phyloP scores from a whole-genome alignment of 2,888 invertebrate species.

The Scelioninae gen. 1 region DNA sequence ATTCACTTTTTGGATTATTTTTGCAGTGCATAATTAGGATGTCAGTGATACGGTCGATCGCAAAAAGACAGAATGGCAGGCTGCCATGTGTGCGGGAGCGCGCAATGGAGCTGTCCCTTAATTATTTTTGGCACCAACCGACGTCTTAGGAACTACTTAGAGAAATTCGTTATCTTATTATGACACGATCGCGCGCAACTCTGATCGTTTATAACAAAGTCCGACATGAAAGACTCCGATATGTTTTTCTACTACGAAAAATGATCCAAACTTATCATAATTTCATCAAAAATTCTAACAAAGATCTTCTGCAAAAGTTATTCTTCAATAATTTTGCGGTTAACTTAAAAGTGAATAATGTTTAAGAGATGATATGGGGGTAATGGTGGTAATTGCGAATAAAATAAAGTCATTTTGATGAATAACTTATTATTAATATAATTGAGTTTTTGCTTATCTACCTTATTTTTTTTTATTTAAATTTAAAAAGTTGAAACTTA shows the following conservation, averaged over 20 bases:
- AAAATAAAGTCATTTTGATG: no score
- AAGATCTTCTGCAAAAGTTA: no score
- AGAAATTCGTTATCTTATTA: conserved; percentile 63
- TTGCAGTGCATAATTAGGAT: conserved; percentile 58
- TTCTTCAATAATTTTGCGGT: no score
- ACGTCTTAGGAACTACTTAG: conserved; percentile 38
- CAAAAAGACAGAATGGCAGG: conserved; percentile 69
- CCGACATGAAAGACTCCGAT: conserved; percentile 25
- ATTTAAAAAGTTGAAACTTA: no score
- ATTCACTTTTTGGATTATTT: conserved; percentile 49
- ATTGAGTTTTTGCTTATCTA: no score
- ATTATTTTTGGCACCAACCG: conserved; percentile 66
- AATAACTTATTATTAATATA: no score
- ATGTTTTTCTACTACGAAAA: background rate
- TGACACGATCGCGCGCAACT: conserved; percentile 51
- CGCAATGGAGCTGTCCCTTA: conserved; percentile 45
- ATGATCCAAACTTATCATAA: no score
- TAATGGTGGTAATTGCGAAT: no score
- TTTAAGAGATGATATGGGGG: no score
- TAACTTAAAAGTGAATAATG: no score
- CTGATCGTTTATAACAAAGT: conserved; percentile 55
- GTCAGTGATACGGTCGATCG: conserved; percentile 60
- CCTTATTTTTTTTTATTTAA: no score
- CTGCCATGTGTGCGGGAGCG: conserved; percentile 67
- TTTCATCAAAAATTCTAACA: no score